phyloP scores from a whole-genome alignment of 2,113 vertebrate genomes.

The Cyanoderma ruficeps region DNA sequence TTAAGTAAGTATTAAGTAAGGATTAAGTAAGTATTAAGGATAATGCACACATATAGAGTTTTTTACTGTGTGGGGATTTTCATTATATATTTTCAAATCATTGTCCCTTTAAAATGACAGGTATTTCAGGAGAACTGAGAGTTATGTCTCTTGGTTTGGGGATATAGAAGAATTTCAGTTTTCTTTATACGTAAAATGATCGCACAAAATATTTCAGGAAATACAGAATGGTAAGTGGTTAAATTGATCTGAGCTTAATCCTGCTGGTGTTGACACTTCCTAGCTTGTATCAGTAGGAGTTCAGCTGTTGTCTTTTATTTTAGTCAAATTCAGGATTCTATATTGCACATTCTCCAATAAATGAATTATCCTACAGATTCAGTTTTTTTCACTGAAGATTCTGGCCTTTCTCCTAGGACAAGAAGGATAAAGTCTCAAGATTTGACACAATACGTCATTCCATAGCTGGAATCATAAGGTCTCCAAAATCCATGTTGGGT shows the following conservation, averaged over 20 bases:
- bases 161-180: neutral
- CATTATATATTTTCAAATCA: neutral
- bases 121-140: neutral
- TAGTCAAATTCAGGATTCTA: neutral
- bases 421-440: slow-evolving; percentile 91
- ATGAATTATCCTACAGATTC: neutral
- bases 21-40: neutral
- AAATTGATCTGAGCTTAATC: neutral
- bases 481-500: slow-evolving; percentile 87
- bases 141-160: neutral
- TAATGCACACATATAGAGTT: fast-evolving
- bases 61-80: fast-evolving
- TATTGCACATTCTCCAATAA: neutral
- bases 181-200: neutral
- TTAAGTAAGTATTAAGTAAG: neutral
- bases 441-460: slow-evolving; percentile 95
- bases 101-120: neutral
- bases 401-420: slow-evolving; percentile 80
- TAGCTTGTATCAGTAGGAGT: neutral
- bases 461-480: slow-evolving; percentile 92
- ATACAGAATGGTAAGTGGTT: neutral
- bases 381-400: neutral
- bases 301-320: neutral
- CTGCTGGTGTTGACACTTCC: neutral
- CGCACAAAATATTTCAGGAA: neutral